Conservation (phyloP, 2,888 invertebrate genomes). For the Tenthredo scrophulariae region DNA sequence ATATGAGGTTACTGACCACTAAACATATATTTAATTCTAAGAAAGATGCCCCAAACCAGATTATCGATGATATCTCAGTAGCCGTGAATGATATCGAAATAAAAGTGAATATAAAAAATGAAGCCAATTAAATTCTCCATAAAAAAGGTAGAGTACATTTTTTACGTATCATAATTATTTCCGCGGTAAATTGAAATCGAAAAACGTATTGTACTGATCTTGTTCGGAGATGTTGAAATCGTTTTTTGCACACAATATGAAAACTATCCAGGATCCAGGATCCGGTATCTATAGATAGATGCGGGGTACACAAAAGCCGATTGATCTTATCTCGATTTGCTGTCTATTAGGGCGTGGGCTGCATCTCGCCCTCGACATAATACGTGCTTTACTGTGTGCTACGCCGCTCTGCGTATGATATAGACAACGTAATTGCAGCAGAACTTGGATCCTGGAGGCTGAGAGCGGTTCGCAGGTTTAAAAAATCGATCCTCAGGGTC, state of each 20-base stretch:
- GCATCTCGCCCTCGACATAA: not conserved
- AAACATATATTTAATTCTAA: not conserved
- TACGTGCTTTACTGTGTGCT: not conserved
- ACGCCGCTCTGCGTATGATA: too few relatives aligned
- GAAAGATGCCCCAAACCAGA: not conserved
- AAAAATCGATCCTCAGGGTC: constrained; percentile 45
- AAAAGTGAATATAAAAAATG: not conserved
- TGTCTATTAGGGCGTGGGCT: not conserved
- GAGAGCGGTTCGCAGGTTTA: not conserved
- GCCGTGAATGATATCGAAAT: not conserved
- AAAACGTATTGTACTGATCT: not conserved
- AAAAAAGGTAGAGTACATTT: not conserved
- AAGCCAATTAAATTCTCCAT: not conserved
- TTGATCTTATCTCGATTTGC: not conserved
- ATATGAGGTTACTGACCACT: not conserved
- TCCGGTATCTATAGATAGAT: not conserved
- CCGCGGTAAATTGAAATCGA: not conserved
- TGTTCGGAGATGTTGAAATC: not conserved
- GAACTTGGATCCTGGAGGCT: constrained; percentile 29
- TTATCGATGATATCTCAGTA: not conserved
- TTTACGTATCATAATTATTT: not conserved
- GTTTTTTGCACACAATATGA: not conserved
- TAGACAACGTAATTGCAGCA: not conserved
- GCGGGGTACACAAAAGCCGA: not conserved
- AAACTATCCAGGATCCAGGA: not conserved